Percentiles rank a stretch among this genome's conserved stretches.
Conservation (phyloP, 2,797 vertebrate genomes). For the Synanceia verrucosa region DNA sequence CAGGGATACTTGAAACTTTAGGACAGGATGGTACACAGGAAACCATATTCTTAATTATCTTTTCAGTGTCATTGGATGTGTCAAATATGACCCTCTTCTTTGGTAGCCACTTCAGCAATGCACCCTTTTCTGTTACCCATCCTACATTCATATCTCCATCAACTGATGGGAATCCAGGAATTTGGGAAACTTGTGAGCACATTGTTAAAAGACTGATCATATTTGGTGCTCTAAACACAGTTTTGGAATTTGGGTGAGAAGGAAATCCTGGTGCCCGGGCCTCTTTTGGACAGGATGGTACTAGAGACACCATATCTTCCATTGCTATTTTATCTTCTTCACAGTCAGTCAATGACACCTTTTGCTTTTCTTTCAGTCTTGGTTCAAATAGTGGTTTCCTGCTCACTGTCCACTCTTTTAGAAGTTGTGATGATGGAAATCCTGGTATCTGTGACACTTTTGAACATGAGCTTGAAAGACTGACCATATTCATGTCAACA, state of each 20-base stretch:
- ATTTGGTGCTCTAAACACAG: constrained; percentile 19
- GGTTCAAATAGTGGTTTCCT: constrained; percentile 38
- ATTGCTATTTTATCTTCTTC: constrained; percentile 24
- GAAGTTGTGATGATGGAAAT: constrained; percentile 43
- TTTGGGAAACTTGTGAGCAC: constrained; percentile 53
- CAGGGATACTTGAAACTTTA: constrained; percentile 51
- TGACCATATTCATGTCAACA: constrained; percentile 42
- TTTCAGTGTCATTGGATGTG: not conserved
- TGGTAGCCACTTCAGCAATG: constrained; percentile 24
- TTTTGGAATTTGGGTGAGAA: constrained; percentile 36
- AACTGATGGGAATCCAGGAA: constrained; percentile 61
- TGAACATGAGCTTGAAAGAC: constrained; percentile 35
- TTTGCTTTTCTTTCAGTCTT: constrained; percentile 27
- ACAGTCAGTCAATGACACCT: constrained; percentile 7
- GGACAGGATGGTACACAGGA: constrained; percentile 63
- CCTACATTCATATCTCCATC: constrained; percentile 1
- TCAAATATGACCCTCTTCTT: constrained; percentile 24
- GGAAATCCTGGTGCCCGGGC: constrained; percentile 54
- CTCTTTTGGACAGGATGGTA: constrained; percentile 59
- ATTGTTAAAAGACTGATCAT: constrained; percentile 40
- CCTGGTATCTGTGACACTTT: constrained; percentile 57
- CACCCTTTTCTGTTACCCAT: constrained; percentile 37
- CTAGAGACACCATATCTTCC: constrained; percentile 56
- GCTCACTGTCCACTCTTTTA: constrained; percentile 51
- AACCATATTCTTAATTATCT: constrained; percentile 33